phyloP scores from a whole-genome alignment of 1,140 invertebrate species.

The Heliothis virescens region DNA sequence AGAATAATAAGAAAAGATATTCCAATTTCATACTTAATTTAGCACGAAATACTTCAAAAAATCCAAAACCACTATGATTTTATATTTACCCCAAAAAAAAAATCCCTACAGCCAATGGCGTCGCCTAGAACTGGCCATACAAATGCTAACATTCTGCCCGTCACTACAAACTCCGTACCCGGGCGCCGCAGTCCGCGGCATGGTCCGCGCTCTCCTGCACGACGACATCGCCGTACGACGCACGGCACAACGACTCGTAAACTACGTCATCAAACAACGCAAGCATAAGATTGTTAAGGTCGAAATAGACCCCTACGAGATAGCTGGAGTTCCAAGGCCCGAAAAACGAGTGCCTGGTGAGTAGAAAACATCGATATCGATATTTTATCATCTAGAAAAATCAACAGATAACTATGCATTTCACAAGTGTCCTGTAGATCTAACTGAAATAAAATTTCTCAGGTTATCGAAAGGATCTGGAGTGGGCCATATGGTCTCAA shows the following conservation, averaged over 20 bases:
- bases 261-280: constrained; percentile 91
- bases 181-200: constrained; percentile 88
- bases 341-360: constrained; percentile 73
- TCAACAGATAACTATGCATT: too few species aligned
- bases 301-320: constrained; percentile 85
- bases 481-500: constrained; percentile 88
- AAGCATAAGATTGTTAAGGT: constrained; percentile 90
- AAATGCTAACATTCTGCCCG: constrained; percentile 90
- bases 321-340: constrained; percentile 68
- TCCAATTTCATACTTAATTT: background rate
- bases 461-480: constrained; percentile 79
- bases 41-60: background rate
- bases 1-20: too few species aligned
- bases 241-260: constrained; percentile 88
- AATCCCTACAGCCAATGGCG: constrained; percentile 91
- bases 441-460: constrained; percentile 14
- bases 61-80: background rate
- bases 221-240: constrained; percentile 92
- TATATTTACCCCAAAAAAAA: background rate
- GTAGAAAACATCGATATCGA: background rate
- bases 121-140: constrained; percentile 91
- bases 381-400: too few species aligned
- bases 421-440: too few species aligned
- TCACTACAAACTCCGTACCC: constrained; percentile 90
- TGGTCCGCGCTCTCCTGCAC: constrained; percentile 90